Conservation (phyloP, 2,888 invertebrate genomes). For the Omphaloscelis lunosa region DNA sequence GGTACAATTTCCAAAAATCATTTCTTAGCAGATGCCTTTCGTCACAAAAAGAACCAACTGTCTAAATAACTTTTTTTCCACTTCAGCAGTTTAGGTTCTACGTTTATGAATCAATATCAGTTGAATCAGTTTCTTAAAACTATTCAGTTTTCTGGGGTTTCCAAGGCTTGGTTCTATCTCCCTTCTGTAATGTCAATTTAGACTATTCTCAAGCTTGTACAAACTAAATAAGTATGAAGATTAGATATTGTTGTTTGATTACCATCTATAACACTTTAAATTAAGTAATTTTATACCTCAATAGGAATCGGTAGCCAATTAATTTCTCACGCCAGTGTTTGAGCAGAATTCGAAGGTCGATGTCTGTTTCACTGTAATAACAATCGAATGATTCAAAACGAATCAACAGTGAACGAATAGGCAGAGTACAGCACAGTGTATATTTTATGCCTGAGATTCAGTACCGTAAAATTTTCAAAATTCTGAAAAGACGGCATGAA, state of each 20-base stretch:
- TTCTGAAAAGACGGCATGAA: conserved; percentile 9
- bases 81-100: not conserved
- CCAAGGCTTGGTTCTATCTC: not conserved
- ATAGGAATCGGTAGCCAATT: conserved; percentile 57
- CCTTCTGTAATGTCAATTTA: not conserved
- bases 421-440: not conserved
- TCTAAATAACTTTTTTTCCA: not conserved
- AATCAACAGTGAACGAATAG: conserved; percentile 67
- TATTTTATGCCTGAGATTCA: not conserved
- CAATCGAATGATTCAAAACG: conserved; percentile 56
- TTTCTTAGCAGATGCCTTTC: not conserved
- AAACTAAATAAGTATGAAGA: not conserved
- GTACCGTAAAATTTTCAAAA: conserved; percentile 1
- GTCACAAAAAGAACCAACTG: not conserved
- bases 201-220: not conserved
- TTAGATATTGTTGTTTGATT: conserved; percentile 14
- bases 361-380: conserved; percentile 70
- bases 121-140: no score
- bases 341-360: conserved; percentile 74
- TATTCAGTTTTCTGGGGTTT: not conserved
- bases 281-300: conserved; percentile 43
- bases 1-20: not conserved
- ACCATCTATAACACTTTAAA: conserved; percentile 11
- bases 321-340: conserved; percentile 74
- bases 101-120: not conserved